phyloP scores from a whole-genome alignment of 2,888 invertebrate genomes.

The Lasius platythorax region DNA sequence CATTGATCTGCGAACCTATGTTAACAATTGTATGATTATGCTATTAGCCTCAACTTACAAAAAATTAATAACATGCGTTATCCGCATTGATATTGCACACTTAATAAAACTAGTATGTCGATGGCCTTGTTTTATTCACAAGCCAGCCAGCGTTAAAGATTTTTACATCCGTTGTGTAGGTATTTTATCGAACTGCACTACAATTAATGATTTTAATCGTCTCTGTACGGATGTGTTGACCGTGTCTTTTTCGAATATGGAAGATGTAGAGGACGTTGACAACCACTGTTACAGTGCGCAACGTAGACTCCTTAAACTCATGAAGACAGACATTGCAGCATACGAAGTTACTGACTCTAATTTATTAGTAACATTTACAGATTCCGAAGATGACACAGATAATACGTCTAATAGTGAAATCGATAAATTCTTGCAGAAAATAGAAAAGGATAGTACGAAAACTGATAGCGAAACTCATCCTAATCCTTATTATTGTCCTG shows the following conservation, averaged over 20 bases:
- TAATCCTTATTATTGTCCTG: not conserved
- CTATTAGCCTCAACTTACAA: not conserved
- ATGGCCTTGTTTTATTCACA: not conserved
- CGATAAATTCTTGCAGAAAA: not conserved
- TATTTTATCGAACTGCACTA: not conserved
- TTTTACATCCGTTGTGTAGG: not conserved
- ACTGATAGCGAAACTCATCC: not conserved
- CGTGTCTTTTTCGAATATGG: not conserved
- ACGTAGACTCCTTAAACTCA: too few relatives aligned
- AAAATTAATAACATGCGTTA: not conserved
- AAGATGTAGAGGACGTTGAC: not conserved
- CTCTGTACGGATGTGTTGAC: not conserved
- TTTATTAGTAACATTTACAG: too few relatives aligned
- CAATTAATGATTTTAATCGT: not conserved
- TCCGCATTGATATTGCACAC: not conserved
- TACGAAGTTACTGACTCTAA: too few relatives aligned
- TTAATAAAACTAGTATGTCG: not conserved
- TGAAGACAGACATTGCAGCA: too few relatives aligned
- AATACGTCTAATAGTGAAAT: not conserved
- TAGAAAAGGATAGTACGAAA: not conserved
- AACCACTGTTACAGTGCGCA: too few relatives aligned
- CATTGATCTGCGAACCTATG: not conserved
- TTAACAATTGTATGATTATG: not conserved
- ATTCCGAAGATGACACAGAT: not conserved
- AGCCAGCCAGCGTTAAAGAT: not conserved